Evolutionary conservation across 2,113 vertebrate species (phyloP).

Genomic region (Macrotis lagotis): DNA sequence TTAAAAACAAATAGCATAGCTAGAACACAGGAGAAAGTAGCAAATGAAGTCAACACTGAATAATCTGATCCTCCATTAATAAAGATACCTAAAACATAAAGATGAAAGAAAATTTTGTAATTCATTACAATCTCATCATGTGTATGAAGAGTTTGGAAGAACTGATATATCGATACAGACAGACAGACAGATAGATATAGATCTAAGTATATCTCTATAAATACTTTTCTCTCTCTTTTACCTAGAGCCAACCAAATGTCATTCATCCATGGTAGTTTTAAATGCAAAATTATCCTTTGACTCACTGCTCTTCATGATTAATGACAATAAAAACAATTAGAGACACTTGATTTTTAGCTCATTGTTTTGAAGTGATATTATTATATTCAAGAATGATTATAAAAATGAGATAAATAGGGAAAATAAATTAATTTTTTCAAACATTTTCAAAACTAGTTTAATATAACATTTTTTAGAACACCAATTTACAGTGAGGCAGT

Average conservation of each 20-base stretch:
- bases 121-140: not conserved
- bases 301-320: slow-evolving; percentile 44
- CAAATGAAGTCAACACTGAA: no score
- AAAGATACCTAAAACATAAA: slow-evolving; percentile 25
- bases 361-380: slow-evolving; percentile 33
- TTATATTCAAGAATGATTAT: slow-evolving; percentile 46
- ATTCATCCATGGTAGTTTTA: slow-evolving; percentile 49
- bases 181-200: no score
- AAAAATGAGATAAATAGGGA: slow-evolving; percentile 2
- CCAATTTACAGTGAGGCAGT: not conserved
- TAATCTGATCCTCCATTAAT: no score
- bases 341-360: slow-evolving; percentile 31
- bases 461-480: not conserved
- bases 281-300: slow-evolving; percentile 54
- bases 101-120: slow-evolving; percentile 36
- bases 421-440: not conserved
- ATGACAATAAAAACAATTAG: slow-evolving; percentile 36
- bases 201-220: no score
- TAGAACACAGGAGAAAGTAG: no score
- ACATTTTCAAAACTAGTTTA: not conserved
- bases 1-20: no score
- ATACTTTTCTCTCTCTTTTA: not conserved
- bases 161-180: not conserved
- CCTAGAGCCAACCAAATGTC: slow-evolving; percentile 49
- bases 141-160: slow-evolving; percentile 17